phyloP scores from a whole-genome alignment of 2,113 vertebrate genomes.

The Sceloporus tristichus region DNA sequence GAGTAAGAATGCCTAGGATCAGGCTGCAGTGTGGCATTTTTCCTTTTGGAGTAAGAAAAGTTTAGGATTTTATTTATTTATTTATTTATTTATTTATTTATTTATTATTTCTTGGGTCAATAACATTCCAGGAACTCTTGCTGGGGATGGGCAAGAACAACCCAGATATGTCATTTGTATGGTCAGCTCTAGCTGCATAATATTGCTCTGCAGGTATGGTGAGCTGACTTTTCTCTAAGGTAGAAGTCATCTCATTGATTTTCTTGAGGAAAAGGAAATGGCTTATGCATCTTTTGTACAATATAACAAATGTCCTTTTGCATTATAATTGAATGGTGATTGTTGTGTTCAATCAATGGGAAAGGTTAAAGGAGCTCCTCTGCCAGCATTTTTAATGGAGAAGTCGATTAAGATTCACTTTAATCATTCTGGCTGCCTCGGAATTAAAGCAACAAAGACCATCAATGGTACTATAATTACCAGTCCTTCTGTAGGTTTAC shows the following conservation, averaged over 20 bases:
- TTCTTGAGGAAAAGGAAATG: slow-evolving; percentile 95
- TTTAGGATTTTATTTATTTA: background rate
- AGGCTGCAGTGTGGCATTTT: background rate
- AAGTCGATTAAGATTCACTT: slow-evolving; percentile 99
- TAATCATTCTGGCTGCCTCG: slow-evolving; percentile 98
- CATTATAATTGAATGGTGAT: slow-evolving; percentile 99
- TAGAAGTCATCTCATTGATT: slow-evolving; percentile 96
- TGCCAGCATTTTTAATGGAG: slow-evolving; percentile 99
- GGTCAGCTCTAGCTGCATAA: slow-evolving; percentile 71
- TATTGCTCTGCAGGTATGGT: slow-evolving; percentile 73
- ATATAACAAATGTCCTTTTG: slow-evolving; percentile 99
- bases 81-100: background rate
- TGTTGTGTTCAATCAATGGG: slow-evolving; percentile 99
- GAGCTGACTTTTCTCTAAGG: slow-evolving; percentile 79
- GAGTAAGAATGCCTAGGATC: too few species aligned
- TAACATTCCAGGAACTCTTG: slow-evolving; percentile 43
- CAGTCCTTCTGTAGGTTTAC: slow-evolving; percentile 97
- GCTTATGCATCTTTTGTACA: slow-evolving; percentile 97
- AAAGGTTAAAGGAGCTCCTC: slow-evolving; percentile 99
- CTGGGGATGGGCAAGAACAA: slow-evolving; percentile 1
- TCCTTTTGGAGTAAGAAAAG: background rate
- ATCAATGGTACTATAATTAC: slow-evolving; percentile 97
- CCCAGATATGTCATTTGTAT: slow-evolving; percentile 40
- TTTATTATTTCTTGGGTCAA: slow-evolving; percentile 1
- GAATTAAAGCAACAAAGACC: slow-evolving; percentile 96